Conservation (phyloP, 2,113 vertebrate genomes). For the Poeciliopsis occidentalis region DNA sequence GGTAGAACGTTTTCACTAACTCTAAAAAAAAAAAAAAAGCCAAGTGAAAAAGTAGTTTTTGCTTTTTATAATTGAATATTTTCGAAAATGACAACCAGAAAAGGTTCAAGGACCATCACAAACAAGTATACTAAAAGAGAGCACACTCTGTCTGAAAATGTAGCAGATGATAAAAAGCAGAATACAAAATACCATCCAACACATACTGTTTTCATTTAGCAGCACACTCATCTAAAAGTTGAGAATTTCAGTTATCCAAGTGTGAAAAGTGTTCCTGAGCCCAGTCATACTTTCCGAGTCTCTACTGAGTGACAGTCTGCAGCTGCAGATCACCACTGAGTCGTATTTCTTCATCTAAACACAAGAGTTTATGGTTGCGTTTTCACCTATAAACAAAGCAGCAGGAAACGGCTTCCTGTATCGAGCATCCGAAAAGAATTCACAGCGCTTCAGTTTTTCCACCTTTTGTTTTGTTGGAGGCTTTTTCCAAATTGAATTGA, state of each 20-base stretch:
- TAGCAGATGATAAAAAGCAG: neutral
- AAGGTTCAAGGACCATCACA: neutral
- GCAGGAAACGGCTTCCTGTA: too few species aligned
- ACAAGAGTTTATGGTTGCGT: too few species aligned
- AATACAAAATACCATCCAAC: too few species aligned
- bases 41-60: neutral
- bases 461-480: neutral
- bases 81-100: neutral
- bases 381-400: neutral
- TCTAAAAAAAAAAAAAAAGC: neutral
- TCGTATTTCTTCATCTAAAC: too few species aligned
- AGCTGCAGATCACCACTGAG: too few species aligned
- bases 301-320: too few species aligned
- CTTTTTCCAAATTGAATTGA: neutral
- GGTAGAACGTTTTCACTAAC: neutral
- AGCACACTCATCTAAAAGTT: neutral
- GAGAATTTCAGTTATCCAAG: neutral
- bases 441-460: too few species aligned
- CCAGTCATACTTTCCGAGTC: too few species aligned
- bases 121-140: neutral
- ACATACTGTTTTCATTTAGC: neutral
- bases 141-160: neutral
- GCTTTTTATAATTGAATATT: neutral
- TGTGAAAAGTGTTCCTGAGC: neutral
- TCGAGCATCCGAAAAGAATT: too few species aligned